A percentile compares a stretch with the other conserved stretches of the same genome.
Conservation (phyloP, 2,888 invertebrate species). For the Malachius bipustulatus region DNA sequence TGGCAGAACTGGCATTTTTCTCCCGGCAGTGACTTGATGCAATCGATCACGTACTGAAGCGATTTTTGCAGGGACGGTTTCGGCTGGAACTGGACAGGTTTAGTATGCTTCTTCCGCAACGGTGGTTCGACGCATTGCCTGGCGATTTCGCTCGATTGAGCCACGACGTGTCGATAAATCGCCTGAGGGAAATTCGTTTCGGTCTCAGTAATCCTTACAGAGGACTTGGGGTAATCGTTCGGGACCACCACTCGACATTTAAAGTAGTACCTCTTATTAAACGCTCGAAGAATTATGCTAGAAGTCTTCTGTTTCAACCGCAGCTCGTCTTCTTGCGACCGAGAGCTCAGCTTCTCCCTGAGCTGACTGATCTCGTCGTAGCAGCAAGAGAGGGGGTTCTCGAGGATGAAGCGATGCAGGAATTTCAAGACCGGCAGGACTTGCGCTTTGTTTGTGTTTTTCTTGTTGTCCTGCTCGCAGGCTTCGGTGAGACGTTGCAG, state of each 20-base stretch:
- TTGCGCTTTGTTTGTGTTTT: slow-evolving; percentile 47
- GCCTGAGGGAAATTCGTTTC: slow-evolving; percentile 55
- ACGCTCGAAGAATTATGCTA: slow-evolving; percentile 44
- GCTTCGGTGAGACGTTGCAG: slow-evolving; percentile 48
- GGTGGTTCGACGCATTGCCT: slow-evolving; percentile 59
- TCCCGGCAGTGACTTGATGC: slow-evolving; percentile 47
- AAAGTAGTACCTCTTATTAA: slow-evolving; percentile 48
- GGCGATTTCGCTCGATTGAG: slow-evolving; percentile 55
- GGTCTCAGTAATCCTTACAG: slow-evolving; percentile 45
- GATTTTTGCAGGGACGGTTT: slow-evolving; percentile 49
- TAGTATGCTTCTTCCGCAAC: slow-evolving; percentile 40
- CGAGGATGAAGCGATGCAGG: slow-evolving; percentile 50
- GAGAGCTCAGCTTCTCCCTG: slow-evolving; percentile 39
- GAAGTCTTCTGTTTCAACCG: slow-evolving; percentile 55
- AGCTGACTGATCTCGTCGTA: slow-evolving; percentile 55
- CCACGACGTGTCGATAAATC: slow-evolving; percentile 47
- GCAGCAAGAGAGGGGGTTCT: slow-evolving; percentile 60
- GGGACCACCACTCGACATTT: slow-evolving; percentile 48
- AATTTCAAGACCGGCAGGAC: slow-evolving; percentile 48
- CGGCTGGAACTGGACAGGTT: slow-evolving; percentile 47
- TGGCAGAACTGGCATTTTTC: slow-evolving; percentile 55
- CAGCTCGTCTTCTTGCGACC: slow-evolving; percentile 45
- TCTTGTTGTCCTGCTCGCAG: slow-evolving; percentile 49
- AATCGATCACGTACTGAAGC: slow-evolving; percentile 48
- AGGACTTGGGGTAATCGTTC: slow-evolving; percentile 48